Evolutionary conservation across 2,797 vertebrate species (phyloP), one percentile per base, ranked within the genome.

Genomic region (Fistularia tabacaria): DNA sequence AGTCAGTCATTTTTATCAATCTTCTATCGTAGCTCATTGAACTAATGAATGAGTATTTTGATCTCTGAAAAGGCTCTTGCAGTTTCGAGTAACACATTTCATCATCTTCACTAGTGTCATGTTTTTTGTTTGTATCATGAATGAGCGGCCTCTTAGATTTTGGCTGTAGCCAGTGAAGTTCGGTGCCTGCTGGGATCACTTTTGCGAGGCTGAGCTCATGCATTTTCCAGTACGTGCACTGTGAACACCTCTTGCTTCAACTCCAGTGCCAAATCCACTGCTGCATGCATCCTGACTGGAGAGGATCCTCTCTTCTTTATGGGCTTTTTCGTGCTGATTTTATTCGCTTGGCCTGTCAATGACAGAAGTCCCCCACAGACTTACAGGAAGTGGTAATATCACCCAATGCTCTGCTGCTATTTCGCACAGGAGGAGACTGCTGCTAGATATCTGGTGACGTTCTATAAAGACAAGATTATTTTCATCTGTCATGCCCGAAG

Each of bases 331-430:
- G 70, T 67, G 74, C 52, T 6, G 54, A 66, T 84, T 82, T 79
- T 73, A 75, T 80, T 75, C 60, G 55, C 77, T 64, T 73, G 69
- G 73, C 66, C 80, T 79, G 76, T 74, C 80, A 77, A 66, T 60
- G 74, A 74, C 73, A 51, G 73, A 57, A 15, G 69, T 69, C 62
- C 70, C 81, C 80, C 1, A 56, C 61, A 10, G 79, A 56, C 70
- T 69, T 62, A 73, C 69, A 85, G 80, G 76, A 85, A 85, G 75
- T 64, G 56, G 63, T 62, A 51, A 82, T 73, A 72, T 80, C 67
- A 70, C 68, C 64, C 71, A 3, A 67, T 15, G 73, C 68, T 75
- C 54, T 59, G 67, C 60, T 69, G 63, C 69, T 61, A 64, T 75
- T 76, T 49, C 1, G 60, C 65, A 1, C 81, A 73, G 76, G 63